Base-by-base conservation (phyloP, 30 jellyfish, hydroid and myxozoan genomes). In the Cassiopea andromeda region DNA sequence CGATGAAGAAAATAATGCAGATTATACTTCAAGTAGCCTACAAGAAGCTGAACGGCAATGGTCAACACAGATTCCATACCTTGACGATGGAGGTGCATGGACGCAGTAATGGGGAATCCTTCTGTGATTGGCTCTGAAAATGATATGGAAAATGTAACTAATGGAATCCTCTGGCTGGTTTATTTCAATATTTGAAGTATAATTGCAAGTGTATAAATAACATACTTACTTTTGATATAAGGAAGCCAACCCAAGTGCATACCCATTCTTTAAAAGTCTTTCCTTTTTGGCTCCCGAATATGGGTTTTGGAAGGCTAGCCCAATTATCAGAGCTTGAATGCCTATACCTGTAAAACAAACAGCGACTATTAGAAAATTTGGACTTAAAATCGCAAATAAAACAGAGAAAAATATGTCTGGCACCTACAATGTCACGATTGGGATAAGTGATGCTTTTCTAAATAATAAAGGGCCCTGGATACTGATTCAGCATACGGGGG, bases 1-100 rank as follows among this genome's bases (percentile, higher is more conserved):
- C 38, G 38, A 27, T 27, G 38, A 27, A 27, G 38, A 27, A 27
- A 54, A 3, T 54, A 54, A 3, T 3, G 12, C 64, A 54, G 12
- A 3, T 6, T 54, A 10, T 3, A 54, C 7, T 54, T 54, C 64
- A 10, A 3, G 64, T 3, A 6, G 12, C 64, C 7, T 54, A 54
- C 64, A 10, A 54, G 64, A 10, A 54, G 64, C 10, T 54, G 10
- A 54, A 54, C 10, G 10, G 64, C 7, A 54, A 54, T 10, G 64
- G 7, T 3, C 7, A 10, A 54, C 0, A 54, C 16, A 12, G 38
- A 8, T n/a, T 19, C 2, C 16, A 61, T 59, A 89, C 96, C 96
- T 94, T 94, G 27, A 90, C 91, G 59, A 90, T 90, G 7, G 98
- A 94, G 54, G 91, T 73, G 84, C 97, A 94, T 2, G 98, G 97